These are phyloP conservation scores for Eonycteris spelaea DNA, from an alignment of 2,113 vertebrate genomes.

Conservation along the genomic window DNA sequence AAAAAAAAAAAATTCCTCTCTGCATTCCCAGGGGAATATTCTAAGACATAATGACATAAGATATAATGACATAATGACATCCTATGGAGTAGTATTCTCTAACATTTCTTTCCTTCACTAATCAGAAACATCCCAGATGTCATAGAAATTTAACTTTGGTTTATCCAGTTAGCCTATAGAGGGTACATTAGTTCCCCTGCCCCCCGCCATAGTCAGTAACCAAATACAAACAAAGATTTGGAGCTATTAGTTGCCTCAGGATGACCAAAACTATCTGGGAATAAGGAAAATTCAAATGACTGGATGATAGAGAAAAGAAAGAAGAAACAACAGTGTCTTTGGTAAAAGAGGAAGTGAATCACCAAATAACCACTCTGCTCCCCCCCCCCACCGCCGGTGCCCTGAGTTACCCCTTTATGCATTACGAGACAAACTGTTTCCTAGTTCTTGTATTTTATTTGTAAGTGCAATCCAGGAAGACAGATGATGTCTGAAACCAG, in stretches of 20 bases:
- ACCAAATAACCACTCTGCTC: not conserved
- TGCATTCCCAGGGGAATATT: not conserved
- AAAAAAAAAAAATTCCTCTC: not conserved
- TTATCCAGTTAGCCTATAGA: not conserved
- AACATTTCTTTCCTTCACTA: not conserved
- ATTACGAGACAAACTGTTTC: not conserved
- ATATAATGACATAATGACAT: not conserved
- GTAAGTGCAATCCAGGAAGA: accelerated
- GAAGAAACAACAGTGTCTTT: not conserved
- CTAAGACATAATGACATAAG: not conserved
- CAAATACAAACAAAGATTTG: not conserved
- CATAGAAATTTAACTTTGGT: not conserved
- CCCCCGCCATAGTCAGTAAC: not conserved
- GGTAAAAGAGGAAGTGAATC: not conserved
- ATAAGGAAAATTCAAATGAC: not conserved
- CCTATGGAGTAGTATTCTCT: not conserved
- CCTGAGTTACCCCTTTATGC: accelerated
- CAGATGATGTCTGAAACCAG: not conserved
- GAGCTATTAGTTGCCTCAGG: not conserved
- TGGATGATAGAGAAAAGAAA: not conserved
- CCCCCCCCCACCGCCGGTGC: accelerated
- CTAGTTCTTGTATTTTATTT: not conserved
- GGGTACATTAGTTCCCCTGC: not conserved
- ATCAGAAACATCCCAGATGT: not conserved
- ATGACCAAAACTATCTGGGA: accelerated